These are phyloP conservation scores for Oligia strigilis DNA, from an alignment of 2,888 invertebrate genomes.

Conservation along the genomic window DNA sequence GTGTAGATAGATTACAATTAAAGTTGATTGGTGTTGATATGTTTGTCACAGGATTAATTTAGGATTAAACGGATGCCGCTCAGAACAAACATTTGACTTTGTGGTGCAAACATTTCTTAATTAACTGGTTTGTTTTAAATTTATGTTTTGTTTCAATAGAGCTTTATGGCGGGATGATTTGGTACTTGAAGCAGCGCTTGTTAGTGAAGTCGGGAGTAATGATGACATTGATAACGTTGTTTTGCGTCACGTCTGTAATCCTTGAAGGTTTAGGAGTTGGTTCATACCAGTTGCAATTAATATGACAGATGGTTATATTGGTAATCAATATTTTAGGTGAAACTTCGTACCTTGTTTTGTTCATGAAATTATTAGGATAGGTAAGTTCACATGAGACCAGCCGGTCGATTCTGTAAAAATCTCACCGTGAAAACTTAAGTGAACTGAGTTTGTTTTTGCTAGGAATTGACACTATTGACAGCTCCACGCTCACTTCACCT, in stretches of 20 bases:
- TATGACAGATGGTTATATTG: neutral
- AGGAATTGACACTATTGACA: no score
- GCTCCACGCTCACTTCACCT: no score
- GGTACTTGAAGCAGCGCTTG: constrained; percentile 33
- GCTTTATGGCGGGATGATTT: constrained; percentile 51
- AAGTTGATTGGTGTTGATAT: constrained; percentile 75
- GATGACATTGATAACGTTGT: constrained; percentile 45
- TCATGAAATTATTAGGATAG: neutral
- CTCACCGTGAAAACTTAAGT: no score
- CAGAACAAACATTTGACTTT: constrained; percentile 16
- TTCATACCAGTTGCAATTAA: constrained; percentile 4
- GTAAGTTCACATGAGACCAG: no score
- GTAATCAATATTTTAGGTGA: neutral
- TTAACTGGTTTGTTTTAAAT: constrained; percentile 50
- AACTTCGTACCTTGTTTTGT: neutral
- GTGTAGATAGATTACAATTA: constrained; percentile 69
- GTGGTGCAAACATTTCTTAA: constrained; percentile 27
- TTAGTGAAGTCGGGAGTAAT: constrained; percentile 35
- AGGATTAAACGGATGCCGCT: constrained; percentile 62
- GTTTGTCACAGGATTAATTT: constrained; percentile 60
- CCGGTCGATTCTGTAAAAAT: no score
- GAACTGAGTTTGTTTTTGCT: no score
- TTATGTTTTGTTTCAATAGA: constrained; percentile 25
- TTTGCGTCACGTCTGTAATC: constrained; percentile 49
- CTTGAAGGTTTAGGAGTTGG: constrained; percentile 36